These are phyloP conservation scores for Ovibos moschatus DNA, from an alignment of 2,113 vertebrate species.

Conservation along the genomic window DNA sequence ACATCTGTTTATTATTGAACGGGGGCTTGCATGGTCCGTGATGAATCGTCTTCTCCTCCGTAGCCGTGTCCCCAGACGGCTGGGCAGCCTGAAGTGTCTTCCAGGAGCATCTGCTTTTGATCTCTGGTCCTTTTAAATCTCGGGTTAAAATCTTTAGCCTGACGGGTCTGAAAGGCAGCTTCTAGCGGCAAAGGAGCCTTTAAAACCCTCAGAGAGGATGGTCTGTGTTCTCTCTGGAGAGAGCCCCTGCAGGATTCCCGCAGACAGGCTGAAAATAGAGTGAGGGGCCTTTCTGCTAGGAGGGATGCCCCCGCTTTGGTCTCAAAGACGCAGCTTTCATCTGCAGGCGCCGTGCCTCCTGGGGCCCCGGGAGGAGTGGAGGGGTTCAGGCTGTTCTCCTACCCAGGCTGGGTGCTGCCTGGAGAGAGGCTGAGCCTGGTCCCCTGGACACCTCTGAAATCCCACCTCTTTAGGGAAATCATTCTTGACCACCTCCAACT, in stretches of 20 bases:
- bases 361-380: background rate
- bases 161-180: constrained; percentile 79
- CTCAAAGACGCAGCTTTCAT: background rate
- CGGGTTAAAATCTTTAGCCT: constrained; percentile 84
- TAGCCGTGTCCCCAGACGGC: constrained; percentile 85
- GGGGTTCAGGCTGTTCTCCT: background rate
- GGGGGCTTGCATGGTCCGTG: constrained; percentile 88
- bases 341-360: background rate
- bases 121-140: constrained; percentile 85
- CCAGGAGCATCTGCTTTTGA: constrained; percentile 90
- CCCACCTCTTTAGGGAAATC: background rate
- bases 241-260: background rate
- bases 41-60: constrained; percentile 87
- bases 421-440: background rate
- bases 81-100: constrained; percentile 81
- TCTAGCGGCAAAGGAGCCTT: constrained; percentile 64
- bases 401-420: background rate
- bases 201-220: constrained; percentile 19
- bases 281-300: background rate
- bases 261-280: background rate
- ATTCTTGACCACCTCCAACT: background rate
- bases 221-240: constrained; percentile 19
- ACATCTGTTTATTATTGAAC: constrained; percentile 96
- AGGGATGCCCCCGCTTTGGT: background rate
- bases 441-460: background rate